Conservation (phyloP, 2,888 invertebrate genomes). For the Busseola fusca region DNA sequence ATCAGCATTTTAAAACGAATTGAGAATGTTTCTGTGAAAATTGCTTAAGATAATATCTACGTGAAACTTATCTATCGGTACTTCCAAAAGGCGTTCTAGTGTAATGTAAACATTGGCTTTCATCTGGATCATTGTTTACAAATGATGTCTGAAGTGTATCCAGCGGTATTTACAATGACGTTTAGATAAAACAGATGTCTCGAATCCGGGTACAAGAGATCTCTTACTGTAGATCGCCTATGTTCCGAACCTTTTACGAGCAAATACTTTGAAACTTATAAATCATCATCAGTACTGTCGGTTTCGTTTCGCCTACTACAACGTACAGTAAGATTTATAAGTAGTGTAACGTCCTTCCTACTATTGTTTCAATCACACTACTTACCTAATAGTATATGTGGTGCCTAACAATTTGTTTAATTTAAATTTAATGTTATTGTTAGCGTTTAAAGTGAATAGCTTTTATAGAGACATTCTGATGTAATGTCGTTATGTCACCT, state of each 20-base stretch:
- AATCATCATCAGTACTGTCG: conserved; percentile 41
- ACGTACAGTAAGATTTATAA: conserved; percentile 47
- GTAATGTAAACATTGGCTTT: conserved; percentile 77
- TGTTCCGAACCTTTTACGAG: conserved; percentile 40
- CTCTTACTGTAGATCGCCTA: conserved; percentile 57
- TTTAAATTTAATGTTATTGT: conserved; percentile 42
- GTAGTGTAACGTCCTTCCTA: conserved; percentile 38
- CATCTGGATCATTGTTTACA: conserved; percentile 81
- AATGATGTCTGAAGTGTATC: conserved; percentile 69
- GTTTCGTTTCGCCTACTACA: conserved; percentile 47
- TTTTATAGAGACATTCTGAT: conserved; percentile 36
- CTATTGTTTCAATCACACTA: conserved; percentile 34
- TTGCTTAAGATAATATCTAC: conserved; percentile 58
- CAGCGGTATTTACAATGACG: conserved; percentile 74
- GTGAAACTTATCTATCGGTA: conserved; percentile 59
- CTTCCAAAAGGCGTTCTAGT: conserved; percentile 65
- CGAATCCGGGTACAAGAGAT: conserved; percentile 68
- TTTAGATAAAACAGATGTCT: conserved; percentile 80
- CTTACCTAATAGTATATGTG: conserved; percentile 26
- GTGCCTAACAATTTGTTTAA: conserved; percentile 29
- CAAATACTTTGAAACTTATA: conserved; percentile 42
- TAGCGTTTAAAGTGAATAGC: conserved; percentile 30
- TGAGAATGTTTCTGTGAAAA: conserved; percentile 45
- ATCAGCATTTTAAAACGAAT: conserved; percentile 56
- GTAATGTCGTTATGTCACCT: conserved; percentile 34